Evolutionary conservation across 2,888 invertebrate genomes (phyloP), one percentile per base, ranked within the genome.

Genomic region (Drosophila mercatorum): DNA sequence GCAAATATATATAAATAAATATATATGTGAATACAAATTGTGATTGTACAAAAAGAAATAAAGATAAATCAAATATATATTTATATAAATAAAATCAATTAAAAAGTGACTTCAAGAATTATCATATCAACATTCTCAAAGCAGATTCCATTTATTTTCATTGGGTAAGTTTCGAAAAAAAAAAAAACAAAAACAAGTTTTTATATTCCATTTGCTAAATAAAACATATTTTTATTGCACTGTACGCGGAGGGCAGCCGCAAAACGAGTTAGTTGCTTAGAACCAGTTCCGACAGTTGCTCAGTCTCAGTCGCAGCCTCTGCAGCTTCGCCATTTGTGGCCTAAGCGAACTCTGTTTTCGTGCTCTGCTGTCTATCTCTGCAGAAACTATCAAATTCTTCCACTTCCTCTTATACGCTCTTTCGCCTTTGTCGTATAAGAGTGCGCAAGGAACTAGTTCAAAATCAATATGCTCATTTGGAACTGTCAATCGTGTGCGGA

Each of bases 231-330:
- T 66, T 57, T 63, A 59, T 64, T 72, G 68, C 64, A 75, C 53
- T 61, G 61, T 44, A 47, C 63, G 62, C 59, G 61, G 26, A 47
- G 6, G 49, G 14, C 36, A 38, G 53, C 40, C 3, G 58, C 67
- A 67, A 82, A 84, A 87, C 83, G 72, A 84, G 83, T 87, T 87
- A 65, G 79, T 81, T 73, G 82, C 84, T 76, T 76, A 83, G 83
- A 83, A 83, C 83, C 83, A 87, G 83, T 83, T 83, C 11, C 55
- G 7, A 44, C 38, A 36, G 47, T 55, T 14, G 26, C 53, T 34
- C 72, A 17, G 22, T 6, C 51, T 44, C 56, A n/a, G 49, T 59
- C 56, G 38, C 62, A 64, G 31, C 62, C 51, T 17, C 28, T 34
- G 49, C 76, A 75, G 74, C 74, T 44, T 74, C 75, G 63, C 28